Evolutionary conservation across 2,797 vertebrate species (phyloP).

Genomic region (Sebastes steindachneri): DNA sequence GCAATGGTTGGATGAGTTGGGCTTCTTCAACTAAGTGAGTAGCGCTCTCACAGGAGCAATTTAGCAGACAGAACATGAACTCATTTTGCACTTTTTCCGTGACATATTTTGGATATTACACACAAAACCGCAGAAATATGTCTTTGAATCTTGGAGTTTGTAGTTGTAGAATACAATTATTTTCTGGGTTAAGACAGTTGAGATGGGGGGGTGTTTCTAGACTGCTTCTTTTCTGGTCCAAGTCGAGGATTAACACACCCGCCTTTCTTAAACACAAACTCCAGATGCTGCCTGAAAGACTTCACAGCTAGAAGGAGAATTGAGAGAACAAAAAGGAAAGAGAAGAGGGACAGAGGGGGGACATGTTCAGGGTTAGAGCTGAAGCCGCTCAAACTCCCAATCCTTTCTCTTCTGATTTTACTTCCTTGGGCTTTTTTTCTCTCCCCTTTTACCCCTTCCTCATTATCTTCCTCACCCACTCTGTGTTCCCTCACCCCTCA

Average conservation of each 20-base stretch:
- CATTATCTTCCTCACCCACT: slow-evolving; percentile 65
- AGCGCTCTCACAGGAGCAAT: slow-evolving; percentile 15
- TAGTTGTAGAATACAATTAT: not conserved
- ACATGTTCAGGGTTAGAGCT: slow-evolving; percentile 55
- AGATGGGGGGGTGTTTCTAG: not conserved
- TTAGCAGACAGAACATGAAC: slow-evolving; percentile 8
- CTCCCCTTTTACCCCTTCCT: slow-evolving; percentile 44
- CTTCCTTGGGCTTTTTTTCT: slow-evolving; percentile 53
- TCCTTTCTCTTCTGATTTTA: slow-evolving; percentile 57
- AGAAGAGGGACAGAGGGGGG: slow-evolving; percentile 30
- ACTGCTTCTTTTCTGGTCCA: slow-evolving; percentile 20
- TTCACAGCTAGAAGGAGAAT: slow-evolving; percentile 45
- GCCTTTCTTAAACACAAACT: slow-evolving; percentile 47
- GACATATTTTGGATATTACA: slow-evolving; percentile 4
- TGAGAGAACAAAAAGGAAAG: slow-evolving; percentile 43
- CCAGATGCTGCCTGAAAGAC: slow-evolving; percentile 66
- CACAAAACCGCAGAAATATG: not conserved
- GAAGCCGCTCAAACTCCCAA: slow-evolving; percentile 41
- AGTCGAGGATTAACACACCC: slow-evolving; percentile 50
- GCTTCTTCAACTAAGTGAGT: slow-evolving; percentile 20
- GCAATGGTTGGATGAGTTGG: slow-evolving; percentile 16
- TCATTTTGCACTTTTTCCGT: not conserved
- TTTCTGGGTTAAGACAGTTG: slow-evolving; percentile 1
- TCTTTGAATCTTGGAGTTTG: slow-evolving; percentile 5
- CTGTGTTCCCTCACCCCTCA: slow-evolving; percentile 53